Percentiles rank a stretch among this genome's conserved stretches.
These are phyloP conservation scores for Cossypha heuglini DNA, from an alignment of 2,797 vertebrate species.

Conservation along the genomic window DNA sequence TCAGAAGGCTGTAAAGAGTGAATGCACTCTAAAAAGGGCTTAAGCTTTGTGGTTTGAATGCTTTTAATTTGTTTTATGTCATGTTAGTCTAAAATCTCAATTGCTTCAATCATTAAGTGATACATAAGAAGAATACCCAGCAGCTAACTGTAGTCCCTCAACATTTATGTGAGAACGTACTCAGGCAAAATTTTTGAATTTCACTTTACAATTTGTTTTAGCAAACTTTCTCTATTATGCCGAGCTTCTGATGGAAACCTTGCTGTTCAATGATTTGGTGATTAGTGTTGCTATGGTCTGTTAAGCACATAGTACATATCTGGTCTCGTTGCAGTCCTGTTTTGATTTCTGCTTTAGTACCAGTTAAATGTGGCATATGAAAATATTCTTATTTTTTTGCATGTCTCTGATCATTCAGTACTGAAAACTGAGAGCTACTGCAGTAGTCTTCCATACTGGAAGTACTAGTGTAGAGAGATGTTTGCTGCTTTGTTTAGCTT, in stretches of 20 bases:
- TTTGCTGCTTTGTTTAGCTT: background rate
- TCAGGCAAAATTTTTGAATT: background rate
- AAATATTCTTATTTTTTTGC: background rate
- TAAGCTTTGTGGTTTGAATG: background rate
- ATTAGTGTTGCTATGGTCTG: background rate
- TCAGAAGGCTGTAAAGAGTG: background rate
- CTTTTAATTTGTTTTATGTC: background rate
- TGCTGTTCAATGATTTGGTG: background rate
- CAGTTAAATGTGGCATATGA: background rate
- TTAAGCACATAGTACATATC: background rate
- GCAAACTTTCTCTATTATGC: background rate
- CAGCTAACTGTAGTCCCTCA: background rate
- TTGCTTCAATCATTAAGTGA: background rate
- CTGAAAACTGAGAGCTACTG: background rate
- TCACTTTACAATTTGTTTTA: background rate
- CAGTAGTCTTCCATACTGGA: background rate
- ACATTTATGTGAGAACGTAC: background rate
- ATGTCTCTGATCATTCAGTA: background rate
- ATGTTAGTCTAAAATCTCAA: background rate
- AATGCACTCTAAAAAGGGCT: background rate
- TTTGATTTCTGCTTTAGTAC: background rate
- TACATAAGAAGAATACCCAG: background rate
- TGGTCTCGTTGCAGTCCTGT: background rate
- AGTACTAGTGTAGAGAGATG: background rate
- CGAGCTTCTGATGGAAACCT: background rate